Conservation (phyloP, 1,140 invertebrate species). For the Anthonomus grandis region DNA sequence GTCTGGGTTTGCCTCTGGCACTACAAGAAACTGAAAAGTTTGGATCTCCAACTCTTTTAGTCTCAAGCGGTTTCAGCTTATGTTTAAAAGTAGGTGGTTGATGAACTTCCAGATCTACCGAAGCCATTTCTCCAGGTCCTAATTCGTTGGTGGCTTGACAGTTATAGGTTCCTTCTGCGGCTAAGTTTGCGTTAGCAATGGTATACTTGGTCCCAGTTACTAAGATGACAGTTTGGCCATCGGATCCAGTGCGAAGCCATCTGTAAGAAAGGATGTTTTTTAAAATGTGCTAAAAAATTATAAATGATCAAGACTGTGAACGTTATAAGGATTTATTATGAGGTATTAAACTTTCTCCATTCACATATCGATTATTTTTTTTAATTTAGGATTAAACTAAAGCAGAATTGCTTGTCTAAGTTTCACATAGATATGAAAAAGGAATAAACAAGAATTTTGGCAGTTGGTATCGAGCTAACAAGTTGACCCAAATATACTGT, state of each 20-base stretch:
- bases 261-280: not conserved
- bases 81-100: slow-evolving; percentile 80
- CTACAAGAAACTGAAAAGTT: slow-evolving; percentile 79
- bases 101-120: slow-evolving; percentile 78
- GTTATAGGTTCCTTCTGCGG: slow-evolving; percentile 83
- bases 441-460: too few relatives aligned
- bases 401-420: too few relatives aligned
- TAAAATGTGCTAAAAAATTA: too few relatives aligned
- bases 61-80: slow-evolving; percentile 79
- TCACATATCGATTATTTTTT: too few relatives aligned
- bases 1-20: slow-evolving; percentile 83
- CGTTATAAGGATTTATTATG: too few relatives aligned
- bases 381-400: too few relatives aligned
- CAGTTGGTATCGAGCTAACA: too few relatives aligned
- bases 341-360: too few relatives aligned
- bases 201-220: slow-evolving; percentile 78
- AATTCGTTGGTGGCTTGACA: slow-evolving; percentile 87
- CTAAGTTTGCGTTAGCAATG: slow-evolving; percentile 76
- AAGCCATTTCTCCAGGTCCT: slow-evolving; percentile 77
- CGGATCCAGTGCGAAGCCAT: slow-evolving; percentile 76
- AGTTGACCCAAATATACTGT: too few relatives aligned
- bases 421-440: too few relatives aligned
- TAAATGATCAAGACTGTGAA: too few relatives aligned
- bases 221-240: slow-evolving; percentile 59
- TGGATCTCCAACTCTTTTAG: slow-evolving; percentile 73